Evolutionary conservation across 2,888 invertebrate genomes (phyloP).

Genomic region (Leptothorax acervorum): DNA sequence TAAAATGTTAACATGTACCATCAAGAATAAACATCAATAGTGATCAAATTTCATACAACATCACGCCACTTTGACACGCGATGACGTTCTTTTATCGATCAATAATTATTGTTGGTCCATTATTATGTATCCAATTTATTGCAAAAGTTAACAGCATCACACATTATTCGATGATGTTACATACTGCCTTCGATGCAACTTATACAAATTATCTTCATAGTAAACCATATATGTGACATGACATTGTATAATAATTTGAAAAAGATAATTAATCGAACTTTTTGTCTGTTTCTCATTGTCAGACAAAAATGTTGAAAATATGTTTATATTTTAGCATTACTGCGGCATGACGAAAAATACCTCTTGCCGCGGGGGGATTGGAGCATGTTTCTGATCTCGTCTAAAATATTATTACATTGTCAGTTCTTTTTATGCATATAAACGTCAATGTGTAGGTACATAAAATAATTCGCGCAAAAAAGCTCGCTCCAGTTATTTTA

Average conservation of each 20-base stretch:
- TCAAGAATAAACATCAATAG: slow-evolving; percentile 29
- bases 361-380: slow-evolving; percentile 15
- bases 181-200: background rate
- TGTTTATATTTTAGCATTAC: background rate
- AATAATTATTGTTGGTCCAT: background rate
- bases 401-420: slow-evolving; percentile 13
- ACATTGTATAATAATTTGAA: background rate
- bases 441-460: slow-evolving; percentile 28
- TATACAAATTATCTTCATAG: background rate
- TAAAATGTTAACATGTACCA: slow-evolving; percentile 35
- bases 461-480: slow-evolving; percentile 11
- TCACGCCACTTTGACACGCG: background rate
- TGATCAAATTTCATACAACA: slow-evolving; percentile 7
- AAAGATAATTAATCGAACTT: slow-evolving; percentile 9
- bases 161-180: background rate
- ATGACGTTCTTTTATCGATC: slow-evolving; percentile 13
- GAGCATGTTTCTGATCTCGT: background rate
- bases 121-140: slow-evolving; percentile 30
- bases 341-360: slow-evolving; percentile 28
- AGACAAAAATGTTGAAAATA: slow-evolving; percentile 10
- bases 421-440: background rate
- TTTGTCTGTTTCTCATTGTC: background rate
- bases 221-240: background rate
- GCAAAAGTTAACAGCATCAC: background rate
- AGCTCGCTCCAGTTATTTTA: slow-evolving; percentile 22